Conservation (phyloP, 2,888 invertebrate genomes). For the Tetragnatha montana region DNA sequence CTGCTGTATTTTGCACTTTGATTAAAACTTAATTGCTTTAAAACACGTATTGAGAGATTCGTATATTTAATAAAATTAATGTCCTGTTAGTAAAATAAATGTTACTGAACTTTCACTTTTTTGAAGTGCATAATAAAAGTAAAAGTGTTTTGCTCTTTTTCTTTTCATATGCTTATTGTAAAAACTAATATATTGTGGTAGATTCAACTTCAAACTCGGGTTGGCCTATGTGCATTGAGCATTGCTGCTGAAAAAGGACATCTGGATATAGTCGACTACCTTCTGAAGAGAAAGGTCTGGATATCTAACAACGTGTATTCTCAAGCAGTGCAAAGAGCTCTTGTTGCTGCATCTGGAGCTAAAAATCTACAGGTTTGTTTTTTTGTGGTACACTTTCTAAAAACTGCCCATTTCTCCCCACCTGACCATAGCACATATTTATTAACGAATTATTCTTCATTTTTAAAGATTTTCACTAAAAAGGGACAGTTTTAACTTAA, state of each 20-base stretch:
- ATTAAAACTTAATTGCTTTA: no score
- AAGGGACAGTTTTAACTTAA: no score
- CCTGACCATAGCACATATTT: not conserved
- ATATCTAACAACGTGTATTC: not conserved
- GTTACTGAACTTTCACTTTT: no score
- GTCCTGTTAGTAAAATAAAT: no score
- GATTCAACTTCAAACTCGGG: slow-evolving; percentile 79
- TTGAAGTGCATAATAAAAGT: not conserved
- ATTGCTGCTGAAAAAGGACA: slow-evolving; percentile 92
- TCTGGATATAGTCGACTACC: slow-evolving; percentile 84
- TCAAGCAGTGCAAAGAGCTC: slow-evolving; percentile 83
- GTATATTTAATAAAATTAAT: no score
- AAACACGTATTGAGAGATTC: no score
- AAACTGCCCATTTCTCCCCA: not conserved
- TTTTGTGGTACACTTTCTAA: slow-evolving; percentile 75
- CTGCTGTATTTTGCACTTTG: no score
- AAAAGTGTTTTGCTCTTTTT: not conserved
- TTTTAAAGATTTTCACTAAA: no score
- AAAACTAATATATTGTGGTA: not conserved
- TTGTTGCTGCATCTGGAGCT: slow-evolving; percentile 89
- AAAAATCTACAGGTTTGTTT: slow-evolving; percentile 88
- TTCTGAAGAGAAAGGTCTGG: slow-evolving; percentile 75
- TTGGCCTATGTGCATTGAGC: slow-evolving; percentile 92
- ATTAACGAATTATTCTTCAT: not conserved
- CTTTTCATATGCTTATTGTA: not conserved